These are phyloP conservation scores for Hepsetus odoe DNA, from an alignment of 2,113 vertebrate species.

Conservation along the genomic window DNA sequence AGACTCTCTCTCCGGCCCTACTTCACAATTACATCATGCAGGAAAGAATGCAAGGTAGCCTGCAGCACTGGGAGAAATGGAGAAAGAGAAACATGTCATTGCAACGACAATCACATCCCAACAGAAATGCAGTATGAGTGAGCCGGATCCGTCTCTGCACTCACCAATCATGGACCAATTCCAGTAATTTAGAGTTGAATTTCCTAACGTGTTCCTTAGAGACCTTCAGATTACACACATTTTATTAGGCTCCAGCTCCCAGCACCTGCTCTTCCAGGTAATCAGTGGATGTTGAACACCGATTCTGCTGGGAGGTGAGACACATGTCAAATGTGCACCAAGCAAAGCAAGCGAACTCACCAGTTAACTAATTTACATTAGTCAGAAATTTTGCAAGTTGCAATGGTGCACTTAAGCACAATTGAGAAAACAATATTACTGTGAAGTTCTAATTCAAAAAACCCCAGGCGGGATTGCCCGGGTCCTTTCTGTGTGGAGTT, in stretches of 20 bases:
- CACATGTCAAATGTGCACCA: background rate
- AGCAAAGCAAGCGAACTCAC: background rate
- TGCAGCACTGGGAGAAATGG: background rate
- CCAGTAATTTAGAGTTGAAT: background rate
- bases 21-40: background rate
- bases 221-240: background rate
- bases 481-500: too few relatives aligned
- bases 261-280: background rate
- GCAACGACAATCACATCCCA: constrained; percentile 1
- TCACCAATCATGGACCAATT: background rate
- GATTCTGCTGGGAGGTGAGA: background rate
- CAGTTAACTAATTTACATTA: too few relatives aligned
- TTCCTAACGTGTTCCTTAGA: background rate
- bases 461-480: too few relatives aligned
- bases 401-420: too few relatives aligned
- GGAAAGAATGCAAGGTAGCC: background rate
- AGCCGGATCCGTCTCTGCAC: background rate
- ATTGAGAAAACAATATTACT: too few relatives aligned
- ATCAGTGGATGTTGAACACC: background rate
- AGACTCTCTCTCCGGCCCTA: background rate
- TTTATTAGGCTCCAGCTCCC: background rate
- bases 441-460: too few relatives aligned
- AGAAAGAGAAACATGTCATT: background rate
- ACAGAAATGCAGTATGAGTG: background rate
- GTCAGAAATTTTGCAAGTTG: too few relatives aligned